These are phyloP conservation scores for Zosterops hypoxanthus DNA, from an alignment of 2,113 vertebrate species.

Conservation along the genomic window DNA sequence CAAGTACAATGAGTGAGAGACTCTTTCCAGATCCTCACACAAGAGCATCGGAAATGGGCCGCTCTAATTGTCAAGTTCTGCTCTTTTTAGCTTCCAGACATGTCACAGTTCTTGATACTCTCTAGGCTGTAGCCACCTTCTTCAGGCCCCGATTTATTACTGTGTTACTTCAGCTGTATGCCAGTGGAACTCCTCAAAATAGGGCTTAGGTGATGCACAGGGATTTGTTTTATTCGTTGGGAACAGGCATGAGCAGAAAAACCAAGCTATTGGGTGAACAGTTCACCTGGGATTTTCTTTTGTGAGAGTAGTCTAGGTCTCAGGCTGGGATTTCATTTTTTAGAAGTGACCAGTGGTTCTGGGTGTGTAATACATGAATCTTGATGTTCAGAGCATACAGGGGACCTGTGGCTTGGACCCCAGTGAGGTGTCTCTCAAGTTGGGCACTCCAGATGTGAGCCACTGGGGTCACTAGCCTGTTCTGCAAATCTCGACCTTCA, in stretches of 20 bases:
- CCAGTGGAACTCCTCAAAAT: slow-evolving; percentile 61
- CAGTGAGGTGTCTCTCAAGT: slow-evolving; percentile 13
- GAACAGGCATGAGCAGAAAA: slow-evolving; percentile 64
- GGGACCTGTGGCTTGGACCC: slow-evolving; percentile 7
- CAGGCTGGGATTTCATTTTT: slow-evolving; percentile 8
- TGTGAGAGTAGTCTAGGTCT: slow-evolving; percentile 44
- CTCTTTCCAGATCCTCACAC: slow-evolving; percentile 69
- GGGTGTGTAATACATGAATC: slow-evolving; percentile 7
- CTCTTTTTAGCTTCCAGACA: slow-evolving; percentile 61
- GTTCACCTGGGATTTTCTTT: slow-evolving; percentile 43
- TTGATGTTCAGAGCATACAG: slow-evolving; percentile 5
- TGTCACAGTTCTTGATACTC: slow-evolving; percentile 56
- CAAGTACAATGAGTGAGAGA: slow-evolving; percentile 70
- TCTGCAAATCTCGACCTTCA: slow-evolving; percentile 41
- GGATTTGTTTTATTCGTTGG: slow-evolving; percentile 43
- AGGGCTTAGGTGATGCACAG: slow-evolving; percentile 57
- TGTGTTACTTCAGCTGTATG: slow-evolving; percentile 67
- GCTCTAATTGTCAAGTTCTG: slow-evolving; percentile 61
- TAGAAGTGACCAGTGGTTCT: slow-evolving; percentile 46
- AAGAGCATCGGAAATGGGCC: slow-evolving; percentile 68
- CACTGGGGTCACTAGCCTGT: slow-evolving; percentile 47
- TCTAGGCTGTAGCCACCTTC: slow-evolving; percentile 57
- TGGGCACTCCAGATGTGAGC: slow-evolving; percentile 25
- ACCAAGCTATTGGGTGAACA: slow-evolving; percentile 27
- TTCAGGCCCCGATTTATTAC: slow-evolving; percentile 47